Evolutionary conservation across 2,888 invertebrate genomes (phyloP).

Genomic region (Diplolepis rosae): DNA sequence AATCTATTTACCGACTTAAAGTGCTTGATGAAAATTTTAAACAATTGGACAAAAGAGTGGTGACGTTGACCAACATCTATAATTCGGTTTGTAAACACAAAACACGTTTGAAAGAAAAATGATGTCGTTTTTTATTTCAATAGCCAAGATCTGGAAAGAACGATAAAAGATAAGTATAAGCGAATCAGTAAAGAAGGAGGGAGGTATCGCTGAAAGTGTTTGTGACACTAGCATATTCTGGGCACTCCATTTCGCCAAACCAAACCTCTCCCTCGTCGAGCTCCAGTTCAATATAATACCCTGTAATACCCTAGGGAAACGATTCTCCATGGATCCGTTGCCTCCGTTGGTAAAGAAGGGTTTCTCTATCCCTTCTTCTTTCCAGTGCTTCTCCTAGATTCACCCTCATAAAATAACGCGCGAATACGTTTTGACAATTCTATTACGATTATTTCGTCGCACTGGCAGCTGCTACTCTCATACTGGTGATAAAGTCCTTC

Average conservation of each 20-base stretch:
- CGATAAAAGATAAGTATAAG: conserved; percentile 35
- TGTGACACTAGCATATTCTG: conserved; percentile 65
- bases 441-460: conserved; percentile 72
- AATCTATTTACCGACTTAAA: too few species aligned
- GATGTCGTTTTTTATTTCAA: conserved; percentile 25
- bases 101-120: conserved; percentile 15
- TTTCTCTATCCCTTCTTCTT: conserved; percentile 52
- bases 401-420: conserved; percentile 71
- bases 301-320: conserved; percentile 68
- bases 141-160: not conserved
- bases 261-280: conserved; percentile 52
- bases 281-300: conserved; percentile 67
- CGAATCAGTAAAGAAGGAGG: conserved; percentile 63
- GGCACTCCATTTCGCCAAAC: conserved; percentile 64
- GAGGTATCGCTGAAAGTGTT: conserved; percentile 62
- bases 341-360: conserved; percentile 64
- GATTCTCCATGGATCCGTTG: conserved; percentile 69
- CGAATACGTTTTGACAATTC: conserved; percentile 73
- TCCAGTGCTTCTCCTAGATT: conserved; percentile 53
- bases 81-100: not conserved
- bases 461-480: conserved; percentile 64
- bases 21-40: too few species aligned
- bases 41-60: not conserved
- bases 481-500: conserved; percentile 35
- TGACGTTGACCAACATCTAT: not conserved